Conservation (phyloP, 2,888 invertebrate species). For the Diploptera punctata region DNA sequence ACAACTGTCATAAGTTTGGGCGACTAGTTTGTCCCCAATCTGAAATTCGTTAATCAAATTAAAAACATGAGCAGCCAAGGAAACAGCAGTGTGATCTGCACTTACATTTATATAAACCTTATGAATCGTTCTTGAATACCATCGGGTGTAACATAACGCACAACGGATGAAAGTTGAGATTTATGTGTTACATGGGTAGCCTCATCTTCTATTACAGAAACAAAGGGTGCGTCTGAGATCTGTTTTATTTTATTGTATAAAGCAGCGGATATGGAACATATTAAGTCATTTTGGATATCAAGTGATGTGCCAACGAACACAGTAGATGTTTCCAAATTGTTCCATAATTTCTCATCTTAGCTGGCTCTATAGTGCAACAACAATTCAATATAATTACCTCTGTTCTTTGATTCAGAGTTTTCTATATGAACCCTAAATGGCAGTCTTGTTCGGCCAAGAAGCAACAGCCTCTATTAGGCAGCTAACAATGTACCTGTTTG, state of each 20-base stretch:
- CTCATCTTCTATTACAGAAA: background rate
- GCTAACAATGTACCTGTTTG: no score
- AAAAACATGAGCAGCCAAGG: no score
- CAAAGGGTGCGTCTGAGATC: background rate
- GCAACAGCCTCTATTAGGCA: no score
- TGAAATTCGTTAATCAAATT: no score
- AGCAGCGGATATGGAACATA: no score
- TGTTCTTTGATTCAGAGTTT: no score
- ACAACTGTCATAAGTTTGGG: no score
- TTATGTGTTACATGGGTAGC: background rate
- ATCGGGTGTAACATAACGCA: background rate
- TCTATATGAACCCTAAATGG: no score
- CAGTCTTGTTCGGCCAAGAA: no score
- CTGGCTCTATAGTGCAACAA: background rate
- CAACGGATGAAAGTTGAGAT: background rate
- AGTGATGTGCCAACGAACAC: background rate
- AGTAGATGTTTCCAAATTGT: background rate
- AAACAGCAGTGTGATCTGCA: background rate
- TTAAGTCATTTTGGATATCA: background rate
- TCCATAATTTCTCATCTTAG: no score
- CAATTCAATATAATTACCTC: background rate
- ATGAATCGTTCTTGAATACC: no score
- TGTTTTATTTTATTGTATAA: background rate
- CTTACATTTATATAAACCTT: background rate
- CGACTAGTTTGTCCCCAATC: no score